Base-by-base conservation (phyloP, 2,113 vertebrate genomes). In the Ailurus styani region DNA sequence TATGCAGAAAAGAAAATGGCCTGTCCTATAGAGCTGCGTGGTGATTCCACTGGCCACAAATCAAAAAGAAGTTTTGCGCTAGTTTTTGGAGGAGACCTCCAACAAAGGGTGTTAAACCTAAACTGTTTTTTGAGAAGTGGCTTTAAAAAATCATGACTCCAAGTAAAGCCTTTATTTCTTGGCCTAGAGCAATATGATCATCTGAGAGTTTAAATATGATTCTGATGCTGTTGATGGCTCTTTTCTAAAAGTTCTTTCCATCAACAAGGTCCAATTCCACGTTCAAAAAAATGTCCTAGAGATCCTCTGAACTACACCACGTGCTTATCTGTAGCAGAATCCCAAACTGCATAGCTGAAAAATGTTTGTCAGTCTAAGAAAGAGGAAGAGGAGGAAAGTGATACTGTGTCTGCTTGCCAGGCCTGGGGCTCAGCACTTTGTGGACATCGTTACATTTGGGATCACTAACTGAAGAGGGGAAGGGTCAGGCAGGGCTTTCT, bases 231-330 rank as follows among this genome's bases (percentile, higher is more conserved):
- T 27, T 73, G 73, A 86, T 95, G 94, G 18, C 54, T 87, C 37
- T 85, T 90, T 83, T 70, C 90, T 64, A 85, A 52, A 96, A 82
- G 47, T 97, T 97, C 50, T 91, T 94, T 73, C 52, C 29, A 27
- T 34, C 34, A 84, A 27, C 34, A 40, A 52, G 37, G 47, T 87
- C 37, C 52, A 70, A 23, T 66, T 18, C 54, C 50, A 18, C 55
- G 52, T 50, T 83, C 14, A 50, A 4, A 89, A 91, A 77, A 82
- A 52, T 18, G 29, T n/a, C 62, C n/a, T 50, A 45, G 68, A 47
- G 40, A 7, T 70, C 29, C 83, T 96, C 73, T 55, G 73, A 83
- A 29, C 40, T 91, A 23, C 34, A 34, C 47, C 42, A 5, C 37
- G 47, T 21, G 1, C 77, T 93, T 77, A n/a, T 60, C 75, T 94